Percentiles rank a stretch among this genome's conserved stretches.
Evolutionary conservation across 2,797 vertebrate species (phyloP).

Genomic region (Monodelphis domestica): DNA sequence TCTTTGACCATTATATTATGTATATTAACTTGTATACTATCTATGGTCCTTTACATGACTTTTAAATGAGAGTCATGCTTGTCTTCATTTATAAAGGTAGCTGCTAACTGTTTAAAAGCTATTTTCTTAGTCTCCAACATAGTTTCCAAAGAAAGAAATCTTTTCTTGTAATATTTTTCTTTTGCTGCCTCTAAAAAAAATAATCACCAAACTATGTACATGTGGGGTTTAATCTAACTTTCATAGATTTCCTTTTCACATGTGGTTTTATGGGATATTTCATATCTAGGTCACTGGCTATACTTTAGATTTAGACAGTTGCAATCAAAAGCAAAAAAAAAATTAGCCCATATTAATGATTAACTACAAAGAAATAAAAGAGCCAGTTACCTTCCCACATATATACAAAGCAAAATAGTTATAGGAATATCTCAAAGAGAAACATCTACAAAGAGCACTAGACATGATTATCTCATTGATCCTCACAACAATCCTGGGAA

Average conservation of each 20-base stretch:
- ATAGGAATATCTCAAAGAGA: neutral
- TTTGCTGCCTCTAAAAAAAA: conserved; percentile 34
- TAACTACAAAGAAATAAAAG: neutral
- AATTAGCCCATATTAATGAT: neutral
- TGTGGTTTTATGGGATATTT: neutral
- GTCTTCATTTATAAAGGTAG: conserved; percentile 68
- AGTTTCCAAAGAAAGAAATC: no score
- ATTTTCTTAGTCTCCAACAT: neutral
- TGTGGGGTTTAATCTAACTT: neutral
- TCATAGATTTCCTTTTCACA: conserved; percentile 53
- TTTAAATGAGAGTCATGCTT: conserved; percentile 44
- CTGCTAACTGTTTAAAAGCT: conserved; percentile 5
- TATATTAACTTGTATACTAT: neutral
- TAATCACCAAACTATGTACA: neutral
- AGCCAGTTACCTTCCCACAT: neutral
- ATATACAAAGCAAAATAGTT: neutral
- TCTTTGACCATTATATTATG: conserved; percentile 3
- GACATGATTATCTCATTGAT: no score
- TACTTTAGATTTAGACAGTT: conserved; percentile 7
- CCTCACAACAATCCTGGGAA: neutral
- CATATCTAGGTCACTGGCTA: conserved; percentile 47
- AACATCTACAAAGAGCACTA: neutral
- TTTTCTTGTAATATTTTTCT: conserved; percentile 18
- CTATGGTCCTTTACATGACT: neutral
- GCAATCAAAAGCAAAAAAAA: conserved; percentile 48